Percentiles rank a stretch among this genome's conserved stretches.
Evolutionary conservation across 2,888 invertebrate genomes (phyloP).

Genomic region (Heliconius cydno): DNA sequence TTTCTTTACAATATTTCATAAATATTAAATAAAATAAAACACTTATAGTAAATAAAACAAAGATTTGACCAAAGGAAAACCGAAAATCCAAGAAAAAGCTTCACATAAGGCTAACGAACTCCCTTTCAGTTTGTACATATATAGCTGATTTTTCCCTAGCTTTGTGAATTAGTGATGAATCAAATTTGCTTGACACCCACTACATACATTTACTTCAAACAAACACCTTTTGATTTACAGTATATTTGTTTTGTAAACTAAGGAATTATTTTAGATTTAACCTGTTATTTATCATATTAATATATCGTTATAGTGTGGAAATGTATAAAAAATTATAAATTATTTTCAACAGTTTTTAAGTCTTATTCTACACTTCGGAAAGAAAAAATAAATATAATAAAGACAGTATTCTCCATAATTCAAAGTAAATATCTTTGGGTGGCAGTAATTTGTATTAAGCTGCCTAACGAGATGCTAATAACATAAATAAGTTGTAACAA

Average conservation of each 20-base stretch:
- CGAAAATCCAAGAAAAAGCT: not conserved
- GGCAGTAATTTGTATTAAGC: no score
- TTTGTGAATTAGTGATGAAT: conserved; percentile 25
- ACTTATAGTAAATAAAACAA: not conserved
- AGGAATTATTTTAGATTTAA: not conserved
- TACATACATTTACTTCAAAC: not conserved
- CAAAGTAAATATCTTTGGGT: no score
- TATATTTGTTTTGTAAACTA: not conserved
- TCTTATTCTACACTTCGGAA: no score
- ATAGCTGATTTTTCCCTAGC: conserved; percentile 19
- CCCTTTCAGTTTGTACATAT: conserved; percentile 1
- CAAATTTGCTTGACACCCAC: not conserved
- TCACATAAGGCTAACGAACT: not conserved
- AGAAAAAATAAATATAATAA: no score
- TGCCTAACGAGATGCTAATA: no score
- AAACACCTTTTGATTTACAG: conserved; percentile 3
- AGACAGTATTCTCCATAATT: no score
- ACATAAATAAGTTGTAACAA: no score
- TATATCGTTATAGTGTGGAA: not conserved
- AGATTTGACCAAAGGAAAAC: not conserved
- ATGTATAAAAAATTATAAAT: not conserved
- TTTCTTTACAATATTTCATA: no score
- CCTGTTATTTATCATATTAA: not conserved
- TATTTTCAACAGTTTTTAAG: no score
- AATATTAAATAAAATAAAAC: not conserved